Conservation (phyloP, 2,888 invertebrate genomes). For the Meliscaeva auricollis region DNA sequence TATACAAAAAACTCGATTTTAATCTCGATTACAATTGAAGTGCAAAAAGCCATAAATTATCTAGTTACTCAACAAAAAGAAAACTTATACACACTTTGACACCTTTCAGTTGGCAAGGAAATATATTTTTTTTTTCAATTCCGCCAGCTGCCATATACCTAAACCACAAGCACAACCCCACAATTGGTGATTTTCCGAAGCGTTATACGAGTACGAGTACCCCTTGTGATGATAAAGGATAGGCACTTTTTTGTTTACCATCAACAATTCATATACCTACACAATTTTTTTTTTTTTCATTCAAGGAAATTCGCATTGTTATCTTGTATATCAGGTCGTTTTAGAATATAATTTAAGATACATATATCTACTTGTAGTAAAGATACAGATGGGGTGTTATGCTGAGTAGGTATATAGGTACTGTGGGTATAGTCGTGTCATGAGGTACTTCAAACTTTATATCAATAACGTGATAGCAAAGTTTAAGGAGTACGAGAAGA, state of each 20-base stretch:
- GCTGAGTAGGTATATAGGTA: neutral
- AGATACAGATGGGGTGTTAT: neutral
- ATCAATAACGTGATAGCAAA: neutral
- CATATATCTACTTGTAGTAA: too few relatives aligned
- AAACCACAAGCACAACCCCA: neutral
- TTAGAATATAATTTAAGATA: neutral
- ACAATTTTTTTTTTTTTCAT: neutral
- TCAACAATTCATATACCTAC: neutral
- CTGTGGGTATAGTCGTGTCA: too few relatives aligned
- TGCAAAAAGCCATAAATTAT: constrained; percentile 19
- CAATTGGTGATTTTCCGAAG: too few relatives aligned
- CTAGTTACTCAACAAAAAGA: neutral
- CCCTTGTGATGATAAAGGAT: neutral
- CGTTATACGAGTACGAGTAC: too few relatives aligned
- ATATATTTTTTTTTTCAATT: neutral
- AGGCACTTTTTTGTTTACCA: constrained; percentile 2
- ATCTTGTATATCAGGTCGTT: neutral
- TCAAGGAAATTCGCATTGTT: neutral
- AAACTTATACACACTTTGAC: neutral
- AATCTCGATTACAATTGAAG: constrained; percentile 5
- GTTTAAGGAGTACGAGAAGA: neutral
- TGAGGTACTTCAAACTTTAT: neutral
- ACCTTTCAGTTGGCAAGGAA: neutral
- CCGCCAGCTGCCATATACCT: neutral
- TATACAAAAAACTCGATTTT: neutral